These are phyloP conservation scores for Caenorhabditis macrosperma DNA, from an alignment of 2,888 invertebrate species.

Conservation along the genomic window DNA sequence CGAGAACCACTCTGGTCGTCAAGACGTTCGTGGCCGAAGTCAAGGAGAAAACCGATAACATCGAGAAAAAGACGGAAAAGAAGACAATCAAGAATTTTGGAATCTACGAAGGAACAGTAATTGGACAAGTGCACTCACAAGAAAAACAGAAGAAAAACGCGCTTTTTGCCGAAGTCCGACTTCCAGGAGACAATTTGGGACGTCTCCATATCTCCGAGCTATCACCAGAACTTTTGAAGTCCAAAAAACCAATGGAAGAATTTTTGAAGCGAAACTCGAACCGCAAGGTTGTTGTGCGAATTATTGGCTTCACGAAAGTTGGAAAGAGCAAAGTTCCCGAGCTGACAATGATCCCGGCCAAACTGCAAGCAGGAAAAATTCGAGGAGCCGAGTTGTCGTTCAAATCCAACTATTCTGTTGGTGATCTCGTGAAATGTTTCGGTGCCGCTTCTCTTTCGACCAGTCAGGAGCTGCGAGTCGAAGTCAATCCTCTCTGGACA, in stretches of 20 bases:
- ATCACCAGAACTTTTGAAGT: constrained; percentile 37
- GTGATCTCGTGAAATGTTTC: constrained; percentile 56
- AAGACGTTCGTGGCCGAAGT: constrained; percentile 18
- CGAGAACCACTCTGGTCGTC: constrained; percentile 25
- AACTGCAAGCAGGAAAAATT: constrained; percentile 55
- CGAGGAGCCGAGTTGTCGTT: constrained; percentile 44
- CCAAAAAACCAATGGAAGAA: constrained; percentile 37
- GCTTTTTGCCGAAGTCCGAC: constrained; percentile 40
- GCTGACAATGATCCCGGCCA: constrained; percentile 58
- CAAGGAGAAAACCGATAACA: background rate
- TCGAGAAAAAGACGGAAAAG: background rate
- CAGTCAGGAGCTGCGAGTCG: constrained; percentile 35
- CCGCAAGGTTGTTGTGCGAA: constrained; percentile 51
- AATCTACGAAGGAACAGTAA: constrained; percentile 49
- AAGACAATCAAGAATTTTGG: constrained; percentile 55
- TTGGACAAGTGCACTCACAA: background rate
- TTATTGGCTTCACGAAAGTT: constrained; percentile 54
- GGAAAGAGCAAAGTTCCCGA: constrained; percentile 58
- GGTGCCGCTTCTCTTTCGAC: constrained; percentile 27
- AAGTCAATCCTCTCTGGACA: constrained; percentile 52
- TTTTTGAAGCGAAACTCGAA: constrained; percentile 58
- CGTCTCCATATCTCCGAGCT: constrained; percentile 67
- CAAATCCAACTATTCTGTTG: constrained; percentile 50
- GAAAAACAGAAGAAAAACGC: constrained; percentile 23
- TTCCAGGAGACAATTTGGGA: constrained; percentile 57